A percentile compares a stretch with the other conserved stretches of the same genome.
These are phyloP conservation scores for Tragulus kanchil DNA, from an alignment of 2,113 vertebrate genomes.

Conservation along the genomic window DNA sequence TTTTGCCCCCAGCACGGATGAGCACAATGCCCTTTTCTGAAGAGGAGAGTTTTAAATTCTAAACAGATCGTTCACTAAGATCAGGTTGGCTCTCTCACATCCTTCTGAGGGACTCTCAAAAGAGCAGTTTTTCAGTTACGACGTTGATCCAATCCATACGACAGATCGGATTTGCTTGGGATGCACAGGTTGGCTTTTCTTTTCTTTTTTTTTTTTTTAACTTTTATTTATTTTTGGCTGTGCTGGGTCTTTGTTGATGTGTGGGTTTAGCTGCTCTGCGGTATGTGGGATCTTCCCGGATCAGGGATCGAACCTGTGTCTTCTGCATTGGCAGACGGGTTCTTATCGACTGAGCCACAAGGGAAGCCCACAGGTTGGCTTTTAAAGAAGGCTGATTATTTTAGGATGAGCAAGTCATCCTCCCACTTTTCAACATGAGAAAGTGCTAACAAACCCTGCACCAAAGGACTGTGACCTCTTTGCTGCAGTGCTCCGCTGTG, in stretches of 20 bases:
- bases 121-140: background rate
- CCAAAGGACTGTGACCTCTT: background rate
- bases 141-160: background rate
- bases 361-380: background rate
- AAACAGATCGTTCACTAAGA: background rate
- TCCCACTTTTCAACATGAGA: background rate
- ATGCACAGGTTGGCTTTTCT: background rate
- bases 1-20: background rate
- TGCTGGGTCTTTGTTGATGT: too few species aligned
- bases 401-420: slow-evolving; percentile 33
- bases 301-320: too few species aligned
- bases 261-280: too few species aligned
- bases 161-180: background rate
- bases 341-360: too few species aligned
- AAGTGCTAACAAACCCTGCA: background rate
- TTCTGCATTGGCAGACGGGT: too few species aligned
- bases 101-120: background rate
- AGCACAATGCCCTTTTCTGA: background rate
- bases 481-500: background rate
- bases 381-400: background rate
- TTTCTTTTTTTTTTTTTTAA: too few species aligned
- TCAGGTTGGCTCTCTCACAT: background rate
- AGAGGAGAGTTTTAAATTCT: background rate
- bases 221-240: too few species aligned
- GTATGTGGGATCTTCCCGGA: too few species aligned